Evolutionary conservation across 2,113 vertebrate genomes (phyloP).

Genomic region (Ailurus styani): DNA sequence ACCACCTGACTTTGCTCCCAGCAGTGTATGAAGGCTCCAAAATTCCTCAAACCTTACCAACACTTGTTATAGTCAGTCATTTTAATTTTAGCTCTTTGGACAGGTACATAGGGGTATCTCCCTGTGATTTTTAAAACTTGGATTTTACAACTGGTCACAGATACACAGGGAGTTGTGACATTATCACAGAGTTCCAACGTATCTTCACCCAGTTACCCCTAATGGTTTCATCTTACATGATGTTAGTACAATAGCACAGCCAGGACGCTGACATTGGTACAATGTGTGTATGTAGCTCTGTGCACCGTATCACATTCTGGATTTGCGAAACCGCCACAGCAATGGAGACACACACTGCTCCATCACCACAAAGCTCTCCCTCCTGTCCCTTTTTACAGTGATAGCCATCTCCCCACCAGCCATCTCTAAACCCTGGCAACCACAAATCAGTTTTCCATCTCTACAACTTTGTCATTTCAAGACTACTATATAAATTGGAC

Average conservation of each 20-base stretch:
- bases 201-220: rapidly evolving
- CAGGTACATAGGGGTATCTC: rapidly evolving
- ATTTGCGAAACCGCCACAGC: not conserved
- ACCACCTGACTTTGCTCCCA: too few relatives aligned
- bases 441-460: not conserved
- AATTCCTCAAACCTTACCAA: not conserved
- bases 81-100: not conserved
- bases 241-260: rapidly evolving
- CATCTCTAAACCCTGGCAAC: too few relatives aligned
- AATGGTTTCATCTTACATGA: rapidly evolving
- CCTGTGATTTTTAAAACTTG: not conserved
- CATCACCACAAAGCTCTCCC: not conserved
- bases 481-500: not conserved
- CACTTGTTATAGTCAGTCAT: too few relatives aligned
- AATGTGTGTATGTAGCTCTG: not conserved
- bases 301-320: rapidly evolving
- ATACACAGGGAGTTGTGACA: not conserved
- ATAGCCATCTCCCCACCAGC: not conserved
- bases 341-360: rapidly evolving
- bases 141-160: not conserved
- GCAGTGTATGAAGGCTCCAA: not conserved
- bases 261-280: not conserved
- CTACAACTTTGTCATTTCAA: not conserved
- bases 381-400: not conserved
- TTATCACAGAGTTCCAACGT: rapidly evolving